These are phyloP conservation scores for Megamerina dolium DNA, from an alignment of 2,888 invertebrate genomes.

Conservation along the genomic window DNA sequence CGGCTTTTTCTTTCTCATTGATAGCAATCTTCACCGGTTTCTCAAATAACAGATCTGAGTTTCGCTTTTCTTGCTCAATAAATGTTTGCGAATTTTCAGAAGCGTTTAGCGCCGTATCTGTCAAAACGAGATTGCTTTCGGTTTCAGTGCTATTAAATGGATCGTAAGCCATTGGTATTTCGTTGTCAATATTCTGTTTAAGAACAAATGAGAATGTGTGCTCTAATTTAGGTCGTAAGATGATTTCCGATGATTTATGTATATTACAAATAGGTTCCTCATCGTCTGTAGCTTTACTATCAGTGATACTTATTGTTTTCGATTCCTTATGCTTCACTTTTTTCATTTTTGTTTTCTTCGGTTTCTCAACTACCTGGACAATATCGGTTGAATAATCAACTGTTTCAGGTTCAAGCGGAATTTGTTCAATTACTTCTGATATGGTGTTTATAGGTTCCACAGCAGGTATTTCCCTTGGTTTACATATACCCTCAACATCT, in stretches of 20 bases:
- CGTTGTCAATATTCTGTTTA: neutral
- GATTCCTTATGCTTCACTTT: neutral
- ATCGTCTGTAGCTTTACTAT: neutral
- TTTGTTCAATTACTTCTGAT: too few species aligned
- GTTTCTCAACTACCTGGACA: constrained; percentile 2
- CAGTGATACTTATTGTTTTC: neutral
- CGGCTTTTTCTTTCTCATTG: too few species aligned
- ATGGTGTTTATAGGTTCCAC: too few species aligned
- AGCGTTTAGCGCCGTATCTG: too few species aligned
- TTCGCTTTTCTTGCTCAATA: too few species aligned
- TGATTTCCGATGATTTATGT: neutral
- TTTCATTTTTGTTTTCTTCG: neutral
- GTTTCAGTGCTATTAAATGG: too few species aligned
- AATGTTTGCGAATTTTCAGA: too few species aligned
- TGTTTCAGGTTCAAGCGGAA: too few species aligned
- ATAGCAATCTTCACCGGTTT: too few species aligned
- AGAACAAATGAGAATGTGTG: neutral
- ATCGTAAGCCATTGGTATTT: constrained; percentile 14
- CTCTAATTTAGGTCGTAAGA: neutral
- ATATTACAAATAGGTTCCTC: neutral
- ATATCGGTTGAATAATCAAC: constrained; percentile 1
- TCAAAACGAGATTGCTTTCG: too few species aligned
- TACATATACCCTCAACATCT: neutral
- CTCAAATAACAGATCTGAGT: too few species aligned
- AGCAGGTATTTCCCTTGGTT: too few species aligned